A percentile compares a stretch with the other conserved stretches of the same genome.
These are phyloP conservation scores for Cantharis flavilabris DNA, from an alignment of 2,888 invertebrate species.

Conservation along the genomic window DNA sequence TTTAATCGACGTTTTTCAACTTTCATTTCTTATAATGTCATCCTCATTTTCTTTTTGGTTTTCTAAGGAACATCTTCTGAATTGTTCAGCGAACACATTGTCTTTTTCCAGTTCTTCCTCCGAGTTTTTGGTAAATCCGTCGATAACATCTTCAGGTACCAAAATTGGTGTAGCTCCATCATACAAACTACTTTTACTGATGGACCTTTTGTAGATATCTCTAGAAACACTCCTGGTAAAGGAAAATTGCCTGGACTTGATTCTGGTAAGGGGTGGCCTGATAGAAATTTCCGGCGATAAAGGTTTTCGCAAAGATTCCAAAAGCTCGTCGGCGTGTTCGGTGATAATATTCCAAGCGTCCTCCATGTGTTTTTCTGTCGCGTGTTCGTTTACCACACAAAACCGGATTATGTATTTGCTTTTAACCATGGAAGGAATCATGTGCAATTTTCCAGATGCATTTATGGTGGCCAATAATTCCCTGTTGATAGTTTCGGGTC, in stretches of 20 bases:
- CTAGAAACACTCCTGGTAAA: conserved; percentile 63
- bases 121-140: conserved; percentile 7
- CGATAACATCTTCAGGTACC: conserved; percentile 52
- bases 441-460: conserved; percentile 81
- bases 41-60: background rate
- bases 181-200: conserved; percentile 59
- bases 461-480: conserved; percentile 79
- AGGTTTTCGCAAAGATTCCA: conserved; percentile 54
- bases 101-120: conserved; percentile 4
- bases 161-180: conserved; percentile 63
- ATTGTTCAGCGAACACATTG: conserved; percentile 32
- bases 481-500: conserved; percentile 73
- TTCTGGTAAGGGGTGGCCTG: conserved; percentile 58
- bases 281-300: conserved; percentile 53
- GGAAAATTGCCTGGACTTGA: conserved; percentile 61
- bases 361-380: conserved; percentile 73
- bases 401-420: conserved; percentile 75
- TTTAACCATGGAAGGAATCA: conserved; percentile 81
- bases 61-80: conserved; percentile 14
- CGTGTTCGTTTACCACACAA: conserved; percentile 80
- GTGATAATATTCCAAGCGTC: conserved; percentile 68
- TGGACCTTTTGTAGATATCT: conserved; percentile 59
- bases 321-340: conserved; percentile 63
- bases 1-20: background rate
- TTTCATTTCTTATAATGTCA: background rate